A percentile compares a stretch with the other conserved stretches of the same genome.
These are phyloP conservation scores for Dufourea novaeangliae DNA, from an alignment of 1,140 invertebrate genomes.

Conservation along the genomic window DNA sequence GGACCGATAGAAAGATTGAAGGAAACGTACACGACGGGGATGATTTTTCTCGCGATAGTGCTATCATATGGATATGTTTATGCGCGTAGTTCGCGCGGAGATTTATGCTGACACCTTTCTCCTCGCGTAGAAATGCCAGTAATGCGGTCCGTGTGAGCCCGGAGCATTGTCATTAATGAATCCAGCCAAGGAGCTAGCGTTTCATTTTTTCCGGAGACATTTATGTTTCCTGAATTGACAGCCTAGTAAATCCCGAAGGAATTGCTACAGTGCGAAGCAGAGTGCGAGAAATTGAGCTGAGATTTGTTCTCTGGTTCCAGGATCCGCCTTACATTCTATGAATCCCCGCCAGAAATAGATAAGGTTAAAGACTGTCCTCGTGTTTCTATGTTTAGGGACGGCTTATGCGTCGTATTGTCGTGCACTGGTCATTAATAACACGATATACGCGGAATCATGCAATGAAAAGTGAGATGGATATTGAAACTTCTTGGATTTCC, in stretches of 20 bases:
- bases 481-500: too few relatives aligned
- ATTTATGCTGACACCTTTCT: conserved; percentile 65
- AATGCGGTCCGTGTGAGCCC: conserved; percentile 35
- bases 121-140: conserved; percentile 56
- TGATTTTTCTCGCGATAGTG: conserved; percentile 31
- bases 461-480: too few relatives aligned
- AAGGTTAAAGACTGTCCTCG: conserved; percentile 4
- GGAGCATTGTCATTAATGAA: conserved; percentile 60
- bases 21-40: too few relatives aligned
- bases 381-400: conserved; percentile 44
- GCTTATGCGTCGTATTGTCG: conserved; percentile 30
- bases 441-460: conserved; percentile 16
- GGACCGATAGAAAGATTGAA: too few relatives aligned
- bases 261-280: neutral
- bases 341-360: conserved; percentile 16
- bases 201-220: conserved; percentile 48
- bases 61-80: conserved; percentile 54
- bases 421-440: conserved; percentile 44
- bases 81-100: conserved; percentile 47
- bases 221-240: conserved; percentile 28
- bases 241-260: conserved; percentile 30
- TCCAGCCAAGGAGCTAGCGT: conserved; percentile 33
- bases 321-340: conserved; percentile 3
- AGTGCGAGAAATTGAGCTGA: neutral
- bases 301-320: conserved; percentile 5